phyloP scores from a whole-genome alignment of 2,888 invertebrate genomes.

The Pachydiplax longipennis region DNA sequence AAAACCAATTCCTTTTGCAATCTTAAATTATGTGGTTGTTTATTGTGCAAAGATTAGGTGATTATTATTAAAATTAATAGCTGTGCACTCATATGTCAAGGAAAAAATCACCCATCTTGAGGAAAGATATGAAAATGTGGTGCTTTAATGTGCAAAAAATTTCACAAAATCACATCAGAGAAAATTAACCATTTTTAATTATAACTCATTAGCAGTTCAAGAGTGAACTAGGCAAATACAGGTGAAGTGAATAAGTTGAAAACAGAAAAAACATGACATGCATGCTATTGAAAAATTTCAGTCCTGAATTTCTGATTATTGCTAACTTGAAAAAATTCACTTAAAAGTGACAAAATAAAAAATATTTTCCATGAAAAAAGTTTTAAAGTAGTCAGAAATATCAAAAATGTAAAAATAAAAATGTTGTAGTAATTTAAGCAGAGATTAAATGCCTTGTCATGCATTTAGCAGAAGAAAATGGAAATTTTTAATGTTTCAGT shows the following conservation, averaged over 20 bases:
- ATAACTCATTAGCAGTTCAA: background rate
- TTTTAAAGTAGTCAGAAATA: background rate
- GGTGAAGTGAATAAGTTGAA: background rate
- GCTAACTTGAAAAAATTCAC: background rate
- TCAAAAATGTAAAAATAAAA: background rate
- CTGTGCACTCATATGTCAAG: constrained; percentile 27
- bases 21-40: constrained; percentile 18
- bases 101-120: constrained; percentile 28
- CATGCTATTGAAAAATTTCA: background rate
- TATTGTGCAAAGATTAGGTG: constrained; percentile 12
- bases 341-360: background rate
- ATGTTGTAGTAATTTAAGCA: background rate
- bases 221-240: background rate
- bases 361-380: background rate
- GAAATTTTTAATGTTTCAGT: background rate
- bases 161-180: constrained; percentile 25
- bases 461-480: background rate
- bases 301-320: background rate
- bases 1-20: constrained; percentile 3
- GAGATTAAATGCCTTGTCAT: background rate
- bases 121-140: constrained; percentile 13
- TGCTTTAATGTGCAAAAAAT: background rate
- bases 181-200: background rate
- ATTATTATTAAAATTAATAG: constrained; percentile 39
- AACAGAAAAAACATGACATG: background rate